Percentiles rank a stretch among this genome's conserved stretches.
Conservation (phyloP, 2,113 vertebrate species). For the Hippocampus mohnikei region DNA sequence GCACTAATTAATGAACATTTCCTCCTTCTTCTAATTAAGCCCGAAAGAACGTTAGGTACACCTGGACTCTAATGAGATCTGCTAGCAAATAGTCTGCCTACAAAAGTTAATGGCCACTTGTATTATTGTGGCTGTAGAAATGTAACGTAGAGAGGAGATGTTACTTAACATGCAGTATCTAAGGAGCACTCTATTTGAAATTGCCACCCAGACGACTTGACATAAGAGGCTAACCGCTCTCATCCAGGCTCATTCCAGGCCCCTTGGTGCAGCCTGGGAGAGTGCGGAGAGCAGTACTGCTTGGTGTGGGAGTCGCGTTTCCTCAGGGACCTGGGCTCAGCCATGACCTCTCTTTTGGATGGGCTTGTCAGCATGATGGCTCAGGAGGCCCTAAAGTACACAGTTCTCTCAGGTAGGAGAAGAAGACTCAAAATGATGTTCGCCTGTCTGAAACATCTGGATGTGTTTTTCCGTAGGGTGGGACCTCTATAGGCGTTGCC, state of each 20-base stretch:
- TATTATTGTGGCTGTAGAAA: neutral
- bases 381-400: conserved; percentile 95
- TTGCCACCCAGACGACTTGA: conserved; percentile 9
- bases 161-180: conserved; percentile 21
- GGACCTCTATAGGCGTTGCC: neutral
- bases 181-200: conserved; percentile 34
- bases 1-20: neutral
- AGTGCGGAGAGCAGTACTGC: conserved; percentile 89
- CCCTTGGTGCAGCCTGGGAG: conserved; percentile 82
- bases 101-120: neutral
- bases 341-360: conserved; percentile 83
- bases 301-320: conserved; percentile 95
- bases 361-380: conserved; percentile 90
- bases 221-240: conserved; percentile 14
- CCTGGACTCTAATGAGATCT: neutral
- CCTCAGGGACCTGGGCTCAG: conserved; percentile 85
- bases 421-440: neutral
- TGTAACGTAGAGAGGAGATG: neutral
- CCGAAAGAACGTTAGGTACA: neutral
- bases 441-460: neutral
- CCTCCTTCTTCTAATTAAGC: neutral
- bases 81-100: neutral
- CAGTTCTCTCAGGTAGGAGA: conserved; percentile 83
- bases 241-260: conserved; percentile 79
- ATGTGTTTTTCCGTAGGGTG: neutral